Evolutionary conservation across 2,888 invertebrate genomes (phyloP).

Genomic region (Drosophila meridionalis): DNA sequence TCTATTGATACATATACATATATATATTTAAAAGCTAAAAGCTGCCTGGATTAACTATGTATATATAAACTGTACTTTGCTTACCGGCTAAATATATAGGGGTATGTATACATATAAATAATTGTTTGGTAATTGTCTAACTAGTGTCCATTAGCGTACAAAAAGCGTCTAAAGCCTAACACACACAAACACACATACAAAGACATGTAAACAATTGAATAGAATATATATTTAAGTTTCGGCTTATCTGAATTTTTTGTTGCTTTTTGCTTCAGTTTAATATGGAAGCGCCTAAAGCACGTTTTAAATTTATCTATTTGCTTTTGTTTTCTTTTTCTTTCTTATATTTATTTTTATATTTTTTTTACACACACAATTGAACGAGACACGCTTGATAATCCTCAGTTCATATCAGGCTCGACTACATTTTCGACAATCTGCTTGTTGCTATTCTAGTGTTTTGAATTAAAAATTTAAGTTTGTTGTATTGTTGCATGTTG

Average conservation of each 20-base stretch:
- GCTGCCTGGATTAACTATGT: constrained; percentile 53
- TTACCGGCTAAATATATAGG: constrained; percentile 39
- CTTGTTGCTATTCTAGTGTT: not conserved
- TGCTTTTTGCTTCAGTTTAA: constrained; percentile 26
- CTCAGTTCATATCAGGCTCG: constrained; percentile 22
- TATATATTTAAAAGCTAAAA: constrained; percentile 40
- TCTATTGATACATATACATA: constrained; percentile 5
- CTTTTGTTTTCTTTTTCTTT: constrained; percentile 3
- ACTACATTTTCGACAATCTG: constrained; percentile 58
- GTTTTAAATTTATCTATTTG: constrained; percentile 14
- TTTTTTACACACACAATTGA: constrained; percentile 29
- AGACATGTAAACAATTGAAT: constrained; percentile 31
- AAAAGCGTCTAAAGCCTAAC: constrained; percentile 64
- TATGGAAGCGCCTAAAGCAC: constrained; percentile 48
- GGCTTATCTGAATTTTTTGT: constrained; percentile 12
- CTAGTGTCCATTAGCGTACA: constrained; percentile 68
- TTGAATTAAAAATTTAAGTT: constrained; percentile 17
- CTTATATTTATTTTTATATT: not conserved
- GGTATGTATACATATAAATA: constrained; percentile 22
- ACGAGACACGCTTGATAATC: constrained; percentile 27
- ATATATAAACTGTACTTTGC: constrained; percentile 15
- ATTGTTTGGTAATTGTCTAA: constrained; percentile 58
- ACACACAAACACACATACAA: constrained; percentile 36
- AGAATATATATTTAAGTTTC: constrained; percentile 25
- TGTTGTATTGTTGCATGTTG: constrained; percentile 23